Base-by-base conservation (phyloP, 2,113 vertebrate species). In the Melospiza melodia region DNA sequence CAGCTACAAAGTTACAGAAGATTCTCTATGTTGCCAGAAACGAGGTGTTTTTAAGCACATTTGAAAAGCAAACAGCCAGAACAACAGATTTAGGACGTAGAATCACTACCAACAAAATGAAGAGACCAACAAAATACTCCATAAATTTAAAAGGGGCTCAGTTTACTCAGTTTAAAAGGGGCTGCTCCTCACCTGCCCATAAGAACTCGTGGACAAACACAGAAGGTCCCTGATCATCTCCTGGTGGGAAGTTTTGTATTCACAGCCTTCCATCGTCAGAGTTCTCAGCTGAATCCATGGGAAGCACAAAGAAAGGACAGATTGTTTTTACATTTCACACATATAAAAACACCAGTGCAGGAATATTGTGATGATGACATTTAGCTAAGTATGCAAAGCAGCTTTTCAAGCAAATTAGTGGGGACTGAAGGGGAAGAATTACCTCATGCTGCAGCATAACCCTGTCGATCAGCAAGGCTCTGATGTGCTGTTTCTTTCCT, bases 391-490 rank as follows among this genome's bases (percentile, higher is more conserved):
- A 28, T 28, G 72, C 57, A 84, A 77, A 78, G 28, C 41, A 80
- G 58, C 31, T 24, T 2, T 63, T 81, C 55, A 51, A 86, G 72
- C 23, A 17, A 49, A 49, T 22, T 2, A 59, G 15, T 13, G 52
- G 85, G 91, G 57, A 90, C 0, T 51, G 22, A 89, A 89, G n/a
- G 69, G 91, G 10, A 95, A 88, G 33, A 37, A 63, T 84, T 98
- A 99, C 99, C 98, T 99, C 99, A 79, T 99, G 99, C 94, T 99
- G 99, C 88, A 99, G 98, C 99, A 99, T 99, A 73, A 99, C 99
- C 96, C 99, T 98, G 97, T 99, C 99, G 55, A 99, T 99, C 48
- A 99, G 97, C 28, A 99, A 95, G 57, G 99, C 99, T 98, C 99
- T 98, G 96, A 99, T 99, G 96, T 99, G 99, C 52, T 99, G 99